Base-by-base conservation (phyloP, 2,797 vertebrate genomes). In the Hydrolagus colliei region DNA sequence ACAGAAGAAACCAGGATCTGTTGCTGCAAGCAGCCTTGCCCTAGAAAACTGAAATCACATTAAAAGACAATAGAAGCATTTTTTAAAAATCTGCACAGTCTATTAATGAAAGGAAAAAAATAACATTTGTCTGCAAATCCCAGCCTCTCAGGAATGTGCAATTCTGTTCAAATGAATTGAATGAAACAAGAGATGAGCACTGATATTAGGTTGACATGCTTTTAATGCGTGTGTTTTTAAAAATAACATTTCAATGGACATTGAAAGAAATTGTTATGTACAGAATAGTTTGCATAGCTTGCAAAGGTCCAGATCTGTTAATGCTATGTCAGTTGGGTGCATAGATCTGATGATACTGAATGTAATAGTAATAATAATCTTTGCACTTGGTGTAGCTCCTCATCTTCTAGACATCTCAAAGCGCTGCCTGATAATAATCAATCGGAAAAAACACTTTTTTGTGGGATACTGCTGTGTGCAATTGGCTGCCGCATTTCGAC, bases 21-120 rank as follows among this genome's bases (percentile, higher is more conserved):
- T 20, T 84, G 27, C 22, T 68, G 20, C 65, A 71, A 71, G 71
- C 22, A 2, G 18, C 12, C 2, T 2, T 13, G 10, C 63, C 79
- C 11, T 20, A 84, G 65, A 84, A 84, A 84, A 84, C 65, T 11
- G 65, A 10, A 16, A 68, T 41, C 79, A 65, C 10, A 65, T 80
- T 82, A 68, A 68, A 32, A 16, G 14, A 35, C 63, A 52, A 71
- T 71, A 18, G 65, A 82, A 35, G 14, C 20, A 52, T 52, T 52
- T 52, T 52, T 52, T 27, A 27, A 27, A 27, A 27, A 35, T 68
- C 27, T 35, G 16, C 79, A 20, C 65, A 84, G 41, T 11, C 27
- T 63, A 0, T 68, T 41, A 59, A 9, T 59, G 16, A 61, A 12
- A 4, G 20, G 41, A 16, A 61, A 61, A 41, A 20, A 77, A 77